Percentiles rank a stretch among this genome's conserved stretches.
phyloP scores from a whole-genome alignment of 64 coral and sea anemone genomes.

The Actinia equina region DNA sequence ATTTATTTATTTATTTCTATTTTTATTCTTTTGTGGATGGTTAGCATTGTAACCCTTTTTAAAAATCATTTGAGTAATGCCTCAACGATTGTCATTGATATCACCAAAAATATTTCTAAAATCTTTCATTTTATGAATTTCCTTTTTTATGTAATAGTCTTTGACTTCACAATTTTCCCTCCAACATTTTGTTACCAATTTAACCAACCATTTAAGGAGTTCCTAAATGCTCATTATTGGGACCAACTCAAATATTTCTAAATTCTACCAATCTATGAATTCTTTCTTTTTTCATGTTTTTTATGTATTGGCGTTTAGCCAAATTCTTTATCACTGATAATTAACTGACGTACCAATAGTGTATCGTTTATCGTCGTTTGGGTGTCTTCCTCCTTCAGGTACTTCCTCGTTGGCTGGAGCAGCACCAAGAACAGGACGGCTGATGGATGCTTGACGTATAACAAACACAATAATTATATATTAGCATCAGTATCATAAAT shows the following conservation, averaged over 20 bases:
- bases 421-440: not conserved
- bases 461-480: not conserved
- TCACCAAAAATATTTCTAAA: not conserved
- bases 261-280: not conserved
- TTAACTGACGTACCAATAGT: conserved; percentile 37
- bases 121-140: not conserved
- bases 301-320: no score
- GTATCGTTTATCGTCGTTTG: conserved; percentile 80
- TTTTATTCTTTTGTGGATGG: no score
- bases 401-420: conserved; percentile 19
- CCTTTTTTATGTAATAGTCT: not conserved
- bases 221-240: not conserved
- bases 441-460: not conserved
- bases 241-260: not conserved
- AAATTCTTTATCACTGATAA: no score
- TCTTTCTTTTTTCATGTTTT: no score
- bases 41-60: no score
- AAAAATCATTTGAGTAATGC: not conserved
- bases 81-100: not conserved
- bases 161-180: not conserved
- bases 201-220: not conserved
- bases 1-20: no score
- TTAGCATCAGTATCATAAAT: no score
- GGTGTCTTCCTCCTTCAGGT: conserved; percentile 50
- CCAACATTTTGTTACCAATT: not conserved